Evolutionary conservation across 2,113 vertebrate genomes (phyloP).

Genomic region (Malurus melanocephalus): DNA sequence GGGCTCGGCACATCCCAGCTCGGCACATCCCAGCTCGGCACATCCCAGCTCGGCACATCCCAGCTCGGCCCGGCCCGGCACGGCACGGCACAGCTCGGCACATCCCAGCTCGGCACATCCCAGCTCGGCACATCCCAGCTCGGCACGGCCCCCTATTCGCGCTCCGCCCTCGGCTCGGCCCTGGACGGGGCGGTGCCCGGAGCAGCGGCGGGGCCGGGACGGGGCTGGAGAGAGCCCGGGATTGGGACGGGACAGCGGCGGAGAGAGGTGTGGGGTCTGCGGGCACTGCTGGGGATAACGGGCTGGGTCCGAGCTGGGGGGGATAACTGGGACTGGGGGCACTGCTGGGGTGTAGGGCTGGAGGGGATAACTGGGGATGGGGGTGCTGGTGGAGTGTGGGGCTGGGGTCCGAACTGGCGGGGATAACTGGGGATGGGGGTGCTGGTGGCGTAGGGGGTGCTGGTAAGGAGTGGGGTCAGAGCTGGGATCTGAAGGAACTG

Average conservation of each 20-base stretch:
- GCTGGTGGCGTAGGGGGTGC: background rate
- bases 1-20: background rate
- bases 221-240: background rate
- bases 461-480: background rate
- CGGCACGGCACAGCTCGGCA: background rate
- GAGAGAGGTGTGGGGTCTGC: background rate
- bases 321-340: no score
- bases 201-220: background rate
- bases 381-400: no score
- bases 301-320: no score
- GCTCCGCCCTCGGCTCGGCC: slow-evolving; percentile 12
- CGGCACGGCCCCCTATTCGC: background rate
- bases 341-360: no score
- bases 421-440: background rate
- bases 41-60: background rate
- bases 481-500: background rate
- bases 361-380: no score
- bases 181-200: background rate
- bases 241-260: background rate
- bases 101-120: background rate
- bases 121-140: background rate
- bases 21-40: no score
- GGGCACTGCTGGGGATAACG: background rate
- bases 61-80: background rate
- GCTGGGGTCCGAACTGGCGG: no score